Evolutionary conservation across 2,113 vertebrate genomes (phyloP), one percentile per base, ranked within the genome.

Genomic region (Stigmatopora argus): DNA sequence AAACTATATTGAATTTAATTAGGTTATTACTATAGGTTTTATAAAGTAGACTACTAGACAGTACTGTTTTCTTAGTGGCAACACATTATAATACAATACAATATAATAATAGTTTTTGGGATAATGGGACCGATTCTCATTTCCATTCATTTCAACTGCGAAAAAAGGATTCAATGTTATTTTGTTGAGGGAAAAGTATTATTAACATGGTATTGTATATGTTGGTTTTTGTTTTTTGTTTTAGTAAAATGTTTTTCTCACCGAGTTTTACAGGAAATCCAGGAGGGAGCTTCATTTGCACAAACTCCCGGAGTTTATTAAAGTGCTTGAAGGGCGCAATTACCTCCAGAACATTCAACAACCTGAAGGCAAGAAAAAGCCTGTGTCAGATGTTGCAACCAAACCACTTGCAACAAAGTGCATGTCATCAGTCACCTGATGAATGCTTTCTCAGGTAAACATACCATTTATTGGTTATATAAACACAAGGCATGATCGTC

Each of bases 301-400:
- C 96, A 90, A 99, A 99, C 92, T 99, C 97, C 93, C 97, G 91
- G 91, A 99, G 95, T 90, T 99, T 99, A 92, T 98, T 99, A 95
- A 99, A 99, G 96, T 99, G 97, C 95, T 99, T 99, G 91, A 99
- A 99, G 75, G 97, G 97, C 83, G 97, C 97, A 62, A 99, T 93
- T 77, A 99, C 95, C 90, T 99, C 97, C 86, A 99, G 90, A 86
- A 99, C 96, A 91, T 98, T 99, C 91, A 99, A 88, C 79, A 99
- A 92, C 82, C 96, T 99, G 91, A 38, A 73, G 72, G 11, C 44
- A 47, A 47, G 48, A 63, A 21, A 49, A 62, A 13, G 2, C 8
- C 15, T 1, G 31, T n/a, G 34, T 61, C 38, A 61, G 34, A 61
- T 21, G n/a, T 41, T 9, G n/a, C 34, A 60, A 31, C 5, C 3